These are phyloP conservation scores for Dicrurus megarhynchus DNA, from an alignment of 2,113 vertebrate genomes.

Conservation along the genomic window DNA sequence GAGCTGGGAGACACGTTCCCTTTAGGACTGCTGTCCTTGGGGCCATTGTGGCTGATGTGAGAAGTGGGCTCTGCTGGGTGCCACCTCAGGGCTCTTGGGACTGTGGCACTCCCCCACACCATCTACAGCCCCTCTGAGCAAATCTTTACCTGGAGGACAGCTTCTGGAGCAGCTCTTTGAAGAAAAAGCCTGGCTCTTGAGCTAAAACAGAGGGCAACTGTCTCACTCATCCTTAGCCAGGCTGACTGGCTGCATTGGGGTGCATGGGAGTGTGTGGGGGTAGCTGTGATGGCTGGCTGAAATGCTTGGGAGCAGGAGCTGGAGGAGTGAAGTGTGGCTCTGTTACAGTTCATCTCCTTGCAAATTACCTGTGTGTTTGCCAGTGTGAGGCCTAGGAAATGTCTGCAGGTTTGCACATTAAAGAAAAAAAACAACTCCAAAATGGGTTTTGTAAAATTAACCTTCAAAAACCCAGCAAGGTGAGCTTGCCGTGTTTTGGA, in stretches of 20 bases:
- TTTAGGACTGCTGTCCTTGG: background rate
- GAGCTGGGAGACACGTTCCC: background rate
- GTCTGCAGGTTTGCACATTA: background rate
- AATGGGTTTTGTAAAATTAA: background rate
- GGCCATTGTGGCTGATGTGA: rapidly evolving
- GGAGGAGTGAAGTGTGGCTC: background rate
- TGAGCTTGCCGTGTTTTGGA: background rate
- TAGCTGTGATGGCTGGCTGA: background rate
- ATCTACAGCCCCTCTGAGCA: background rate
- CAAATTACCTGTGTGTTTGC: background rate
- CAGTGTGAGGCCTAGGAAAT: background rate
- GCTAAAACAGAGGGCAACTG: background rate
- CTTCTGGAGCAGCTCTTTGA: background rate
- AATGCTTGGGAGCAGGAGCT: background rate
- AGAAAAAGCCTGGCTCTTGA: background rate
- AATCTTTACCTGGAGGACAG: background rate
- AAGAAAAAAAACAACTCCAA: background rate
- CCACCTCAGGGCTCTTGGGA: background rate
- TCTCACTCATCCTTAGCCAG: background rate
- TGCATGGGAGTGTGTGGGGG: background rate
- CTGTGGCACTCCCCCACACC: background rate
- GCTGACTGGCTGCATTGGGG: background rate
- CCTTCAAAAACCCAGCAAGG: background rate
- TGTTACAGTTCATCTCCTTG: background rate
- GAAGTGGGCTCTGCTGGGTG: background rate